Conservation (phyloP, 2,888 invertebrate genomes). For the Hirudinaria manillensis region DNA sequence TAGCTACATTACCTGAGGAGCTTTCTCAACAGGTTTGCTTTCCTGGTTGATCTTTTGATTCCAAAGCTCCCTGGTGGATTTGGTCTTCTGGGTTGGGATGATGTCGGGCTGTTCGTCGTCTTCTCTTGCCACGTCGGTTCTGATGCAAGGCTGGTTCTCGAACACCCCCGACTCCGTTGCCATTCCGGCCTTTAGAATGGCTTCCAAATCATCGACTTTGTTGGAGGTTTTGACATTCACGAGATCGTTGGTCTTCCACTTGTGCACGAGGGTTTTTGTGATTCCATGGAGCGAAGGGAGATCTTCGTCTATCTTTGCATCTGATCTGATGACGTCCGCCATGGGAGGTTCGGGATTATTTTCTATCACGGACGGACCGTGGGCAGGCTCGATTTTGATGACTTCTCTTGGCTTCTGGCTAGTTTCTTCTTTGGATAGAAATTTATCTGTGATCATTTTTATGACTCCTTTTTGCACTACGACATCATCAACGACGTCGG, state of each 20-base stretch:
- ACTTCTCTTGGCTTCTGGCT: neutral
- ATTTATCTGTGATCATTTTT: conserved; percentile 15
- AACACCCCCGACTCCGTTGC: conserved; percentile 37
- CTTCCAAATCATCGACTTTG: conserved; percentile 25
- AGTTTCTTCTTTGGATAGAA: conserved; percentile 17
- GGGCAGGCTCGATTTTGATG: conserved; percentile 34
- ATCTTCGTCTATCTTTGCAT: conserved; percentile 5
- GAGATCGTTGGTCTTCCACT: conserved; percentile 34
- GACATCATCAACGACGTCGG: conserved; percentile 25
- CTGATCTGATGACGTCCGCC: conserved; percentile 35
- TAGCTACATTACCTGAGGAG: conserved; percentile 9
- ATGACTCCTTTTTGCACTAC: conserved; percentile 26
- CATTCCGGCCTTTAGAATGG: conserved; percentile 35
- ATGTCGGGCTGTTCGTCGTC: conserved; percentile 24
- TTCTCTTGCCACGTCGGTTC: conserved; percentile 38
- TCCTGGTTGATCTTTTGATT: conserved; percentile 17
- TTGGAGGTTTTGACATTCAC: conserved; percentile 20
- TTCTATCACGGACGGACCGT: conserved; percentile 37
- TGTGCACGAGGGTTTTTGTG: conserved; percentile 33
- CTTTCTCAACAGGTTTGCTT: neutral
- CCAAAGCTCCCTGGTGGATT: conserved; percentile 23
- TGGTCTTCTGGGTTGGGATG: conserved; percentile 23
- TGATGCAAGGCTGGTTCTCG: conserved; percentile 37
- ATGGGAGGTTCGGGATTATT: conserved; percentile 35
- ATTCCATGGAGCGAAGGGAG: conserved; percentile 29